A percentile compares a stretch with the other conserved stretches of the same genome.
These are phyloP conservation scores for Bombus picipes DNA, from an alignment of 1,140 invertebrate species.

Conservation along the genomic window DNA sequence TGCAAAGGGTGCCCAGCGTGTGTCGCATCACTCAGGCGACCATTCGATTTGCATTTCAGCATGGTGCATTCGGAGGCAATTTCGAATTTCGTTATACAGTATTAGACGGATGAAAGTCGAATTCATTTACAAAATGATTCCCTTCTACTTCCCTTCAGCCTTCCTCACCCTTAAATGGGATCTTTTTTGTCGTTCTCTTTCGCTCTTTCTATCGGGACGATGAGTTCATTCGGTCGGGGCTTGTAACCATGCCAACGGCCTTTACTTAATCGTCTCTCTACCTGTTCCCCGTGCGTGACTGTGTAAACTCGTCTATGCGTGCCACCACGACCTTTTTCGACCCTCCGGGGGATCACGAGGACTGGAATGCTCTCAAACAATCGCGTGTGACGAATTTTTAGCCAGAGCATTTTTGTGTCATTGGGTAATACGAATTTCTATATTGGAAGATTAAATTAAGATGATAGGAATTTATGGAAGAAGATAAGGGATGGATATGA, in stretches of 20 bases:
- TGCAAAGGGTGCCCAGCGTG: conserved; percentile 8
- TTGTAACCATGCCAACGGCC: conserved; percentile 73
- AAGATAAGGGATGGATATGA: background rate
- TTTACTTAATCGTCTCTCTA: conserved; percentile 51
- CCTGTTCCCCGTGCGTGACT: conserved; percentile 24
- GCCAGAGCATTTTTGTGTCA: background rate
- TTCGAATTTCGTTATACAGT: background rate
- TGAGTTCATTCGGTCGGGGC: conserved; percentile 57
- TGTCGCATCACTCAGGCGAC: background rate
- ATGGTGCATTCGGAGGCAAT: background rate
- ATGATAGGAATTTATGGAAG: background rate
- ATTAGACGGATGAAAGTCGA: background rate
- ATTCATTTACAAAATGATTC: conserved; percentile 19
- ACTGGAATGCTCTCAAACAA: background rate
- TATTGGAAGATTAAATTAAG: background rate
- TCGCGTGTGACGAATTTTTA: background rate
- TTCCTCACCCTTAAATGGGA: background rate
- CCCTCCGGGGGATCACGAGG: background rate
- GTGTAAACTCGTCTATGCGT: conserved; percentile 47
- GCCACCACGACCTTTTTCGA: conserved; percentile 4
- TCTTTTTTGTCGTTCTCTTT: background rate
- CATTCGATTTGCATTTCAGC: conserved; percentile 21
- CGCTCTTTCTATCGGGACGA: background rate
- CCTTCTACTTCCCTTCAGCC: background rate
- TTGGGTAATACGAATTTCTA: background rate